Percentiles rank a stretch among this genome's conserved stretches.
Conservation (phyloP, 2,797 vertebrate genomes). For the Pelochelys cantorii region DNA sequence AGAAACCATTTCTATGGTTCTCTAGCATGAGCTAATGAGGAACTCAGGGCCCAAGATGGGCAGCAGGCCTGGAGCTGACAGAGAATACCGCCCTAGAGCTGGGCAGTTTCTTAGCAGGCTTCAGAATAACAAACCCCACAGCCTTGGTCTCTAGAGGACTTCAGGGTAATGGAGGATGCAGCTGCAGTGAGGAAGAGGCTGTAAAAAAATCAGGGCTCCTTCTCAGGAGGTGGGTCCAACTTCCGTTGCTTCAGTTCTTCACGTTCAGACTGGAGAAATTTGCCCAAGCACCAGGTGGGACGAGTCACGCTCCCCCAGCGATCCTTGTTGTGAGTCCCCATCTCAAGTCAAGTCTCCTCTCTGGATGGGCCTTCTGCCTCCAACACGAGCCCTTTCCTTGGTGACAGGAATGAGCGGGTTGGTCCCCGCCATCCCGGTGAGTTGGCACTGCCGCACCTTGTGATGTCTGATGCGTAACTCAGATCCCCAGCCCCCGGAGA, state of each 20-base stretch:
- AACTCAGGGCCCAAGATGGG: background rate
- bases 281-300: background rate
- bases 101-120: too few species aligned
- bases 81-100: background rate
- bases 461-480: background rate
- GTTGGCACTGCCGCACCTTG: background rate
- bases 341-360: background rate
- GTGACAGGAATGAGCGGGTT: background rate
- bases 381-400: background rate
- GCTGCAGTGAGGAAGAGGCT: too few species aligned
- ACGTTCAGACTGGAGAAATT: background rate
- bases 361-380: background rate
- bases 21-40: background rate
- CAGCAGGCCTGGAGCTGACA: background rate
- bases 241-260: background rate
- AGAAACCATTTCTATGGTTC: background rate
- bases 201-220: background rate
- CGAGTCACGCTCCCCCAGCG: accelerated
- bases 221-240: background rate
- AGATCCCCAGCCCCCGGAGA: background rate
- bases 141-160: background rate
- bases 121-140: background rate
- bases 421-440: background rate
- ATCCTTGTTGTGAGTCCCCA: background rate
- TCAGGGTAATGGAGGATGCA: background rate